Percentiles rank a stretch among this genome's conserved stretches.
Conservation (phyloP, 2,888 invertebrate genomes). For the Pyrochroa serraticornis region DNA sequence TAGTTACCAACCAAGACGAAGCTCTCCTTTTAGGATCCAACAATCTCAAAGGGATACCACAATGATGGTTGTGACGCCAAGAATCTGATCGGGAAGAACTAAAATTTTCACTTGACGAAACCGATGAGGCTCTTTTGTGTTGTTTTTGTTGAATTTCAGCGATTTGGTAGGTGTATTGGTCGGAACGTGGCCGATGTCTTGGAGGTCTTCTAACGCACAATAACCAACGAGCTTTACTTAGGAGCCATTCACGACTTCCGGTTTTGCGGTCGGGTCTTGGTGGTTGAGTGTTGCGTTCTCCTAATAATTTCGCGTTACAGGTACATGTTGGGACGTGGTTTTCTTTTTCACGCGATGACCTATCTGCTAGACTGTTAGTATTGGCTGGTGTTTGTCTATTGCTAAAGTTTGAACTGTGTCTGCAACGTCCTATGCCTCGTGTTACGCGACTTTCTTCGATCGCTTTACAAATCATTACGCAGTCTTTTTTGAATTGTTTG, state of each 20-base stretch:
- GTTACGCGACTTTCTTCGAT: conserved; percentile 94
- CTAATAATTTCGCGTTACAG: conserved; percentile 64
- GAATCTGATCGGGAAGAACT: conserved; percentile 88
- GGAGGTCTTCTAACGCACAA: conserved; percentile 55
- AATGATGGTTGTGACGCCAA: conserved; percentile 78
- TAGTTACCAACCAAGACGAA: conserved; percentile 87
- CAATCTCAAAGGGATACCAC: conserved; percentile 76
- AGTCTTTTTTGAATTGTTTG: conserved; percentile 97
- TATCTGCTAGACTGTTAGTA: conserved; percentile 82
- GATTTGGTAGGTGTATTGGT: conserved; percentile 77
- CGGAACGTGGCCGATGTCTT: conserved; percentile 61
- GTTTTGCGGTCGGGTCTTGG: conserved; percentile 49
- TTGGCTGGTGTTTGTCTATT: conserved; percentile 87
- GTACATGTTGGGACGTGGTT: conserved; percentile 65
- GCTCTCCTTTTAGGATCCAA: conserved; percentile 80
- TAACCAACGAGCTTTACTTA: conserved; percentile 60
- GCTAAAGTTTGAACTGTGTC: conserved; percentile 87
- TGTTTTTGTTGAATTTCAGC: conserved; percentile 78
- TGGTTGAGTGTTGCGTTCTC: conserved; percentile 49
- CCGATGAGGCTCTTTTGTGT: conserved; percentile 79
- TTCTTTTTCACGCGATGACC: conserved; percentile 76
- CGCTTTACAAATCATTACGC: conserved; percentile 93
- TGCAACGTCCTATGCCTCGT: conserved; percentile 82
- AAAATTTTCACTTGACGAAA: conserved; percentile 89
- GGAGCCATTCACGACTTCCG: conserved; percentile 55